These are phyloP conservation scores for Drosophila neutralis DNA, from an alignment of 2,888 invertebrate species.

Conservation along the genomic window DNA sequence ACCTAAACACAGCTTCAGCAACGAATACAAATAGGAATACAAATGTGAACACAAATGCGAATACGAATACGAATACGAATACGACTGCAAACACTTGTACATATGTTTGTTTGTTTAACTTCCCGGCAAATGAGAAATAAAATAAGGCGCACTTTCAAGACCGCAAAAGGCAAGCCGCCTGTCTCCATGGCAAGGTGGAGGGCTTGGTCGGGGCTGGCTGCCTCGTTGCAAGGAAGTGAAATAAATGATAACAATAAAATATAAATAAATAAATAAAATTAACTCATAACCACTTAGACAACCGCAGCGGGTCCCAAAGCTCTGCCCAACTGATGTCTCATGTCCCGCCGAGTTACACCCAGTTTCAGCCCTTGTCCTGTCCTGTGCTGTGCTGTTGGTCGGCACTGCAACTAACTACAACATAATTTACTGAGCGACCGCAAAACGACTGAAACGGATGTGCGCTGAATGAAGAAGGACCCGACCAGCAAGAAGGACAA, in stretches of 20 bases:
- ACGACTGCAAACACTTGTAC: constrained; percentile 30
- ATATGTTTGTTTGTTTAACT: constrained; percentile 36
- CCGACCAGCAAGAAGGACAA: constrained; percentile 29
- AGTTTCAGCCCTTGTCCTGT: not conserved
- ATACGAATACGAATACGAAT: constrained; percentile 26
- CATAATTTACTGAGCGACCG: constrained; percentile 72
- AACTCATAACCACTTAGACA: constrained; percentile 80
- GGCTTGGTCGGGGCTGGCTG: not conserved
- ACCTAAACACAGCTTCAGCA: constrained; percentile 24
- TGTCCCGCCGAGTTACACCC: constrained; percentile 29
- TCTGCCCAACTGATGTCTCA: constrained; percentile 46
- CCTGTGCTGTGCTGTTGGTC: constrained; percentile 6
- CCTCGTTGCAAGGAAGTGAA: constrained; percentile 50
- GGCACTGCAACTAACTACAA: constrained; percentile 73
- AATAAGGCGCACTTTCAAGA: constrained; percentile 50
- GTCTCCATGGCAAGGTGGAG: not conserved
- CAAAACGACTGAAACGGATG: constrained; percentile 64
- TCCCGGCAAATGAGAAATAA: constrained; percentile 42
- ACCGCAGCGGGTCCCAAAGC: constrained; percentile 52
- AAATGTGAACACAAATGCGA: constrained; percentile 5
- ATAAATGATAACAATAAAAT: constrained; percentile 81
- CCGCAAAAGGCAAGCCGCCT: constrained; percentile 27
- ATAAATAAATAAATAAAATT: constrained; percentile 82
- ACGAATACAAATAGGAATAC: constrained; percentile 16
- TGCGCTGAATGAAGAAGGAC: constrained; percentile 47